These are phyloP conservation scores for Watersipora subatra DNA, from an alignment of 1,140 invertebrate genomes.

Conservation along the genomic window DNA sequence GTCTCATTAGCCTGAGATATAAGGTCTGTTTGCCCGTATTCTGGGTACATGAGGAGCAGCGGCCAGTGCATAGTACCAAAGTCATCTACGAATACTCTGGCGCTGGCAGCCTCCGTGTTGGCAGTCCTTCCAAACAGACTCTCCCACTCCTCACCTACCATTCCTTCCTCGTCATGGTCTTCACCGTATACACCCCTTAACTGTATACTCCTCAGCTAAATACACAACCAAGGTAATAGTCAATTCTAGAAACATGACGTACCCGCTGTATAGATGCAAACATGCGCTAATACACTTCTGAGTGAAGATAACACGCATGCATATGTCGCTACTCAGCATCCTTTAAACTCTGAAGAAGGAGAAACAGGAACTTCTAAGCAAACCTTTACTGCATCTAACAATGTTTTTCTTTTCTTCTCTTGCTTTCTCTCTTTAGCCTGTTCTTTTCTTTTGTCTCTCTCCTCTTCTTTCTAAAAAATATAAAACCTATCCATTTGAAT, in stretches of 20 bases:
- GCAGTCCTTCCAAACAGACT: not conserved
- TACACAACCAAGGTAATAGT: too few relatives aligned
- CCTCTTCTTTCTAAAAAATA: slow-evolving; percentile 43
- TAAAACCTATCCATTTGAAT: too few relatives aligned
- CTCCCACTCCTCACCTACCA: not conserved
- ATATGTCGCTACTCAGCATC: too few relatives aligned
- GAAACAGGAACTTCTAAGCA: too few relatives aligned
- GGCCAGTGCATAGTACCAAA: slow-evolving; percentile 59
- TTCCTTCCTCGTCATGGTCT: slow-evolving; percentile 17
- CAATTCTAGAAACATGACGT: too few relatives aligned
- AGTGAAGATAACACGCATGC: too few relatives aligned
- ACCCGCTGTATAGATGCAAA: too few relatives aligned
- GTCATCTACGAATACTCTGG: slow-evolving; percentile 48
- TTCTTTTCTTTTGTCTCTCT: slow-evolving; percentile 50
- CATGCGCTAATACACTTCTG: too few relatives aligned
- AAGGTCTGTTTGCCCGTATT: slow-evolving; percentile 45
- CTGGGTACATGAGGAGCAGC: slow-evolving; percentile 67
- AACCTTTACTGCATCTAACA: slow-evolving; percentile 47
- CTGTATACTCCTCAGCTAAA: not conserved
- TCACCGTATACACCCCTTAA: slow-evolving; percentile 26
- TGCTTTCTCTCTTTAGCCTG: slow-evolving; percentile 44
- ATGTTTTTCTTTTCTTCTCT: slow-evolving; percentile 45
- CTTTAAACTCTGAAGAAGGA: too few relatives aligned
- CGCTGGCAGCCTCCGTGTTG: slow-evolving; percentile 16
- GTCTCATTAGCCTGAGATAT: slow-evolving; percentile 54